phyloP scores from a whole-genome alignment of 2,113 vertebrate genomes.

The Holacanthus passer region DNA sequence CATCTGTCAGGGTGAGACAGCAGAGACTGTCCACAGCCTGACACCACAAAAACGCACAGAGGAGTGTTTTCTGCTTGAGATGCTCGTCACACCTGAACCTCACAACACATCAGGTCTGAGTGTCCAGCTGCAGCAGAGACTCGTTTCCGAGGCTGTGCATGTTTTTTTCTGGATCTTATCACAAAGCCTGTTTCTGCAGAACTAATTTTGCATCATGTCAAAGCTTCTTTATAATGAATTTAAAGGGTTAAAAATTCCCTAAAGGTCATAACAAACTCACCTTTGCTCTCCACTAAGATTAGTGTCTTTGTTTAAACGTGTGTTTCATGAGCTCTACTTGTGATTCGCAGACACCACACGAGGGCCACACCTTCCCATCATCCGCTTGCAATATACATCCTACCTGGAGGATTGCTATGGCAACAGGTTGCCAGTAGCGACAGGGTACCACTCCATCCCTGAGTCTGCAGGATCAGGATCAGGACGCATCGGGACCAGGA shows the following conservation, averaged over 20 bases:
- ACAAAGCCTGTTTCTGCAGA: neutral
- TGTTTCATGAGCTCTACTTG: neutral
- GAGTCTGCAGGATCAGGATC: constrained; percentile 71
- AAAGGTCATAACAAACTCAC: neutral
- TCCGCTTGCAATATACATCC: constrained; percentile 21
- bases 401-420: constrained; percentile 86
- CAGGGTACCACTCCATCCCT: constrained; percentile 79
- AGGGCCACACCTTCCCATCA: constrained; percentile 68
- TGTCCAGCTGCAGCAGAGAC: neutral
- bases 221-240: neutral
- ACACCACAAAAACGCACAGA: neutral
- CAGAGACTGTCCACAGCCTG: neutral
- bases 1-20: constrained; percentile 15
- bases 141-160: neutral
- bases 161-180: neutral
- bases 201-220: neutral
- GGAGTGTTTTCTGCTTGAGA: constrained; percentile 15
- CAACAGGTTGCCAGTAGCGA: constrained; percentile 88
- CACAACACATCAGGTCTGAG: neutral
- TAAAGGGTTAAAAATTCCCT: neutral
- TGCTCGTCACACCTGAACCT: neutral
- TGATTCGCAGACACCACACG: neutral
- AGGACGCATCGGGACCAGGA: constrained; percentile 68
- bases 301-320: no score
- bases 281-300: constrained; percentile 4